Evolutionary conservation across 2,888 invertebrate genomes (phyloP), one percentile per base, ranked within the genome.

Genomic region (Alcis repandata): DNA sequence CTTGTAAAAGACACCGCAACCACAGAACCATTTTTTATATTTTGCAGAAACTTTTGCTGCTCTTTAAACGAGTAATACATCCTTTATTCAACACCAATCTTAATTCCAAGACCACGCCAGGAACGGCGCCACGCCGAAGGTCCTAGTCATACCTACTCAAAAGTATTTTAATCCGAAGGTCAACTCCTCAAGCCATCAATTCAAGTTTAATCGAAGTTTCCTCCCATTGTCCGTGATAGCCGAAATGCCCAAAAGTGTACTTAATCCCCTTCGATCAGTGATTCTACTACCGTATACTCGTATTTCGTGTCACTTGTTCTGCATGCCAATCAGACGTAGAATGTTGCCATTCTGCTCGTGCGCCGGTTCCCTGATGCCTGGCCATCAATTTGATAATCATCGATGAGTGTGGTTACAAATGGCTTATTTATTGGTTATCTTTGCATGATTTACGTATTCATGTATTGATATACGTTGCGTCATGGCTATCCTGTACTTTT

Each of bases 371-470:
- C 40, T n/a, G 36, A 52, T 49, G 53, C 6, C 17, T 36, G 13
- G 17, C 41, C 32, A 54, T 41, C 54, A 43, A 43, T 54, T 54
- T 43, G 54, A 54, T 54, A 54, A 54, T 41, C 54, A 32, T 54
- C 54, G 22, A 54, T 41, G n/a, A 1, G 17, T 43, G 15, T 11
- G 54, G 17, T 43, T 54, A 43, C 41, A 54, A 54, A 54, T 54
- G 1, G 20, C 36, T 56, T 54, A n/a, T 15, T 36, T 45, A 45
- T 20, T 56, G 17, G 17, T 20, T 19, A 1, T 7, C 13, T 11
- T 10, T 17, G 19, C 19, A 15, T 15, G 20, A 45, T 10, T 38
- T 11, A 41, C 9, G 1, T 41, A 0, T 8, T 13, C 38, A n/a
- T 7, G 15, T 13, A 41, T 27, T 27, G 27, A 27, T 27, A 27